Conservation (phyloP, 2,797 vertebrate species). For the Crenichthys baileyi region DNA sequence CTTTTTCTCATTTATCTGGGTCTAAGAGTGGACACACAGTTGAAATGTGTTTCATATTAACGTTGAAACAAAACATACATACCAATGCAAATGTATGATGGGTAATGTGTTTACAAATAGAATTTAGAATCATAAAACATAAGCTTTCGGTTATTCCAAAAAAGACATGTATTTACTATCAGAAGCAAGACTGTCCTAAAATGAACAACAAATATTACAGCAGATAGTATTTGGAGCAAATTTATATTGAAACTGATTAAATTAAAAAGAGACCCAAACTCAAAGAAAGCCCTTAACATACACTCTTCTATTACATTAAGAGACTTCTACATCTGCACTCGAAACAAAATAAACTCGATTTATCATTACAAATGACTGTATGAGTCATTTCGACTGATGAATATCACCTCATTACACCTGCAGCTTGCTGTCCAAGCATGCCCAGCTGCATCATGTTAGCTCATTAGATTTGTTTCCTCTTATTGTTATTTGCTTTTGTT, state of each 20-base stretch:
- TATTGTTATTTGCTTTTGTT: neutral
- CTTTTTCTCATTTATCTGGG: too few relatives aligned
- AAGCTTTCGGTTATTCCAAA: too few relatives aligned
- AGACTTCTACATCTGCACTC: neutral
- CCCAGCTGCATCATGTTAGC: slow-evolving; percentile 12
- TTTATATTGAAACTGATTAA: neutral
- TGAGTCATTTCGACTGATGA: neutral
- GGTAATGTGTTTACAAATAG: neutral
- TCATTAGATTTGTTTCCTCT: neutral
- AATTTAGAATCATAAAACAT: neutral
- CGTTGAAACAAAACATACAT: neutral
- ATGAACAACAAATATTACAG: neutral
- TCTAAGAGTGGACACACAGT: neutral
- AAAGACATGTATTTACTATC: too few relatives aligned
- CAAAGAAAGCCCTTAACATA: neutral
- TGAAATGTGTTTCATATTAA: neutral
- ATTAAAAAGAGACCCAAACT: neutral
- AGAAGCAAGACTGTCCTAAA: neutral
- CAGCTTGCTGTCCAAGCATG: neutral
- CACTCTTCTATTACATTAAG: neutral
- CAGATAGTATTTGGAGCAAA: neutral
- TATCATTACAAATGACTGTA: neutral
- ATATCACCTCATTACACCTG: slow-evolving; percentile 3
- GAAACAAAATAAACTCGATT: neutral
- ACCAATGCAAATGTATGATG: neutral